Base-by-base conservation (phyloP, 2,797 vertebrate species). In the Hephaestus fuliginosus region DNA sequence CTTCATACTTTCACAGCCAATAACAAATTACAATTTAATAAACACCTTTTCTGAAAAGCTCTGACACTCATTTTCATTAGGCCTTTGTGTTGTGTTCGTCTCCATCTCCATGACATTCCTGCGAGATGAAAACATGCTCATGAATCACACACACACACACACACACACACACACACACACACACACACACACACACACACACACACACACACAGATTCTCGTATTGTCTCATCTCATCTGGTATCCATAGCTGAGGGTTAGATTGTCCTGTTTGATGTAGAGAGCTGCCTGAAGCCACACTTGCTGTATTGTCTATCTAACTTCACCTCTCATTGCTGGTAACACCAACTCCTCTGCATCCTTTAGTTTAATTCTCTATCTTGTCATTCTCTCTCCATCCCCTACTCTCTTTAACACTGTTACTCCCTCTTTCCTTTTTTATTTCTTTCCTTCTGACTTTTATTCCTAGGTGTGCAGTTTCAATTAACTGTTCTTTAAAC, bases 21-120 rank as follows among this genome's bases (percentile, higher is more conserved):
- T 36, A 63, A 57, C 25, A 74, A 65, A 76, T 53, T 28, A 72
- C n/a, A 46, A 13, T 69, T 72, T 72, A 75, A 76, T 69, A 56
- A 64, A 67, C 12, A 57, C 13, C 43, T 71, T 12, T 0, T 43
- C 52, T 76, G 46, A 74, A 79, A 64, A 63, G 44, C 41, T 43
- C 62, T 65, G 57, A 18, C 43, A 33, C 36, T 41, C 52, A 53
- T 25, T 63, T 56, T 51, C 43, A 63, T 72, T 52, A 68, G 36
- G 49, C 51, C 18, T 41, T 33, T 0, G 2, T 43, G 52, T 52
- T 48, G 61, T 53, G 65, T 46, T 55, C 52, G 30, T 39, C 44
- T 69, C 70, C 56, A 65, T 44, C 61, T 66, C 18, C 20, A 33
- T 62, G 49, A 73, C 56, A 57, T 62, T 44, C 56, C 63, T 55